Evolutionary conservation across 1,140 invertebrate species (phyloP), one percentile per base, ranked within the genome.

Genomic region (Drosophila lacteicornis): DNA sequence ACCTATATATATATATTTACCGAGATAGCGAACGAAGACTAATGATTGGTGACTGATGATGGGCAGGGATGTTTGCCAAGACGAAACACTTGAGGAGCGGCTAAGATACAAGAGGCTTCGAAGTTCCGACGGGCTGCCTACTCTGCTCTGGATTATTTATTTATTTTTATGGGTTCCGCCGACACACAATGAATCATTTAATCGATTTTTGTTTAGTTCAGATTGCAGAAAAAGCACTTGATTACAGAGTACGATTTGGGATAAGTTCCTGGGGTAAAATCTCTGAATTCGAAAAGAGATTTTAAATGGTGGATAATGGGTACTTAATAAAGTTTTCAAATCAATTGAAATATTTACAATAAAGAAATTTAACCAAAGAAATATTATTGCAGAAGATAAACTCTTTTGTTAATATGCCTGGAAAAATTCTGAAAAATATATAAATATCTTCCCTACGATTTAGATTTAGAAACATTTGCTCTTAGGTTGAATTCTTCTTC

Each of bases 1-100:
- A 45, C 42, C 8, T 59, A 4, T 30, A 46, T 73, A 55, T 51
- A 13, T 60, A 11, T 40, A 38, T 50, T 30, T 43, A 22, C 38
- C n/a, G 19, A 79, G 66, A 62, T 78, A 53, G 69, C 58, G 25
- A 62, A 42, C 38, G 17, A 30, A 62, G 51, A 40, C 42, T 43
- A 49, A 53, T 56, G 56, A 53, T 30, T 19, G 49, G 9, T 25
- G 8, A 46, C 42, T 45, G 47, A 56, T 56, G 53, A 56, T 9
- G 60, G 51, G 8, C 15, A 8, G 50, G 60, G 59, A 15, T 69
- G 25, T 42, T 70, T 69, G 55, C 66, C 25, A 51, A 58, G 45
- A 42, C 62, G 65, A 62, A 77, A 68, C 57, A 58, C 62, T 70
- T 70, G 67, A 67, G 63, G 58, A 63, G 58, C 58, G 63, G 63